A percentile compares a stretch with the other conserved stretches of the same genome.
phyloP scores from a whole-genome alignment of 2,113 vertebrate genomes.

The Vulpes lagopus region DNA sequence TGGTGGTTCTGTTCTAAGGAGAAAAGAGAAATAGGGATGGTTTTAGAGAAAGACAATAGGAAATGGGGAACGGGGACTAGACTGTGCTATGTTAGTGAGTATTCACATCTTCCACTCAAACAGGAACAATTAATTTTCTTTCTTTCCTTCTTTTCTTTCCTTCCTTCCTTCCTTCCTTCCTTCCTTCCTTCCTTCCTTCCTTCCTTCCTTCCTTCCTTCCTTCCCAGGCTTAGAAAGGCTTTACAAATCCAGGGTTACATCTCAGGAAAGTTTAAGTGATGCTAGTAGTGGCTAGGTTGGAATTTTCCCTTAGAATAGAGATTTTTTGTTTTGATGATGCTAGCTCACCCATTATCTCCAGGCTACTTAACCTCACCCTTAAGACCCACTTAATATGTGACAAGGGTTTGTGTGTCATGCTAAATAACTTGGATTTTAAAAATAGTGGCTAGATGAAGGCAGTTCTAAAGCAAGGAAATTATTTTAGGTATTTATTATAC shows the following conservation, averaged over 20 bases:
- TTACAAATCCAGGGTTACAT: neutral
- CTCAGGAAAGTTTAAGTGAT: neutral
- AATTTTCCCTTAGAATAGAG: neutral
- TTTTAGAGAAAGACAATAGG: neutral
- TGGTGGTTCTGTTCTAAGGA: neutral
- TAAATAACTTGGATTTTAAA: constrained; percentile 6
- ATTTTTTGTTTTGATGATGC: neutral
- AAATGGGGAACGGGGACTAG: neutral
- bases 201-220: too few species aligned
- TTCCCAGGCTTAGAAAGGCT: neutral
- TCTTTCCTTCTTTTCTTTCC: too few species aligned
- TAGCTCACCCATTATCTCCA: neutral
- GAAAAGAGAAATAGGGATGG: neutral
- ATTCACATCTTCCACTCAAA: neutral
- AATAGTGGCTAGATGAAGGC: neutral
- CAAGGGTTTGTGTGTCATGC: neutral
- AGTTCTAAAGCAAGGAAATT: neutral
- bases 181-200: neutral
- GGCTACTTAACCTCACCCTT: neutral
- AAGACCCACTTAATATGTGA: neutral
- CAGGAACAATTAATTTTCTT: neutral
- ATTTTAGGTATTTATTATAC: neutral
- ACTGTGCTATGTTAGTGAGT: neutral
- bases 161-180: neutral
- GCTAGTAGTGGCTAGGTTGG: neutral